These are phyloP conservation scores for Sussaba pulchella DNA, from an alignment of 2,888 invertebrate species.

Conservation along the genomic window DNA sequence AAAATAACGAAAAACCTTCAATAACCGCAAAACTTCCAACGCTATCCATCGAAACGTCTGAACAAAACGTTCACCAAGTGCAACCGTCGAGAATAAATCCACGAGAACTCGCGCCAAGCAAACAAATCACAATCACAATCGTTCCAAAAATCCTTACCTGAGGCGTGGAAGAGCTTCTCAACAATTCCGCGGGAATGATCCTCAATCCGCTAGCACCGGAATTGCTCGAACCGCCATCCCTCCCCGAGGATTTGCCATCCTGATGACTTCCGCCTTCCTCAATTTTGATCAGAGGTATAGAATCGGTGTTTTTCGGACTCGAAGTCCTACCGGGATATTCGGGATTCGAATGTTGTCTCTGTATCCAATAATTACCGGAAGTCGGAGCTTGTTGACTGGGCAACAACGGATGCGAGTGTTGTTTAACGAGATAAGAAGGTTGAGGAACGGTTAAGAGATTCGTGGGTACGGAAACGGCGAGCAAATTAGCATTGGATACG, in stretches of 20 bases:
- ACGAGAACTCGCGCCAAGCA: too few species aligned
- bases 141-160: too few species aligned
- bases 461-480: conserved; percentile 85
- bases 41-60: too few species aligned
- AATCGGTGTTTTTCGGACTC: conserved; percentile 76
- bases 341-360: conserved; percentile 86
- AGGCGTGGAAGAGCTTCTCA: conserved; percentile 87
- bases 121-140: too few species aligned
- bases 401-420: conserved; percentile 88
- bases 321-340: conserved; percentile 79
- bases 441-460: conserved; percentile 87
- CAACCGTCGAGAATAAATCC: too few species aligned
- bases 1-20: too few species aligned
- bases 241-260: conserved; percentile 53
- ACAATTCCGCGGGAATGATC: conserved; percentile 87
- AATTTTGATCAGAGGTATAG: conserved; percentile 79
- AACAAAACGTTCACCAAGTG: too few species aligned
- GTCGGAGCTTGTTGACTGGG: conserved; percentile 86
- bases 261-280: conserved; percentile 71
- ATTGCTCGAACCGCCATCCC: conserved; percentile 72
- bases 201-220: conserved; percentile 78
- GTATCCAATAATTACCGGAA: conserved; percentile 81
- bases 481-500: conserved; percentile 87
- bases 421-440: conserved; percentile 87
- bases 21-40: too few species aligned